Conservation (phyloP, 2,888 invertebrate species). For the Drosophila paranaensis region DNA sequence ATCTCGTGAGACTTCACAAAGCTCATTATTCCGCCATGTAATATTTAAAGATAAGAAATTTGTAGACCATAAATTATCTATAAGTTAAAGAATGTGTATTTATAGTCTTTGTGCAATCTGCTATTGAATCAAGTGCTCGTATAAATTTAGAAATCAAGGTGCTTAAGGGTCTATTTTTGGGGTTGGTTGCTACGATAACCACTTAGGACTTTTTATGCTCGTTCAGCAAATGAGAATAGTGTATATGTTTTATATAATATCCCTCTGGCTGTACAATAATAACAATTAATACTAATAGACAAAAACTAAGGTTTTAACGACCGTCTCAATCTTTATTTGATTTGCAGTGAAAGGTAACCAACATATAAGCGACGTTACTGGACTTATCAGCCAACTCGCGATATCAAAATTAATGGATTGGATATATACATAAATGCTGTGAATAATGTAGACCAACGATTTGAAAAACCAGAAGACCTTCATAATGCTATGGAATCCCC, state of each 20-base stretch:
- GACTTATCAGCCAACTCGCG: too few species aligned
- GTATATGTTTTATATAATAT: background rate
- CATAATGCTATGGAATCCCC: too few species aligned
- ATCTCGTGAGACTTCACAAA: background rate
- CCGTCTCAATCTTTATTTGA: too few species aligned
- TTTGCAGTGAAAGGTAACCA: too few species aligned
- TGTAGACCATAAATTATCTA: background rate
- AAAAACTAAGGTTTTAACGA: too few species aligned
- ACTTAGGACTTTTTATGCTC: background rate
- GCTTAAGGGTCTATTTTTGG: background rate
- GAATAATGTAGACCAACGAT: too few species aligned
- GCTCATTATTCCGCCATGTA: background rate
- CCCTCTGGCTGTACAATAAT: too few species aligned
- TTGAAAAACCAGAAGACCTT: too few species aligned
- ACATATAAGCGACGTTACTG: too few species aligned
- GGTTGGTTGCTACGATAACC: background rate
- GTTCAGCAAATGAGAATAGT: background rate
- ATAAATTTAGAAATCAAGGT: background rate
- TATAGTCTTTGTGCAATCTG: background rate
- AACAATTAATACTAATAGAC: too few species aligned
- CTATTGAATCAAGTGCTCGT: background rate
- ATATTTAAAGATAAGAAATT: background rate
- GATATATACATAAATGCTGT: too few species aligned
- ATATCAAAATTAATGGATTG: too few species aligned
- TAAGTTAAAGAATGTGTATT: background rate